Evolutionary conservation across 2,888 invertebrate genomes (phyloP).

Genomic region (Lithophane ornitopus): DNA sequence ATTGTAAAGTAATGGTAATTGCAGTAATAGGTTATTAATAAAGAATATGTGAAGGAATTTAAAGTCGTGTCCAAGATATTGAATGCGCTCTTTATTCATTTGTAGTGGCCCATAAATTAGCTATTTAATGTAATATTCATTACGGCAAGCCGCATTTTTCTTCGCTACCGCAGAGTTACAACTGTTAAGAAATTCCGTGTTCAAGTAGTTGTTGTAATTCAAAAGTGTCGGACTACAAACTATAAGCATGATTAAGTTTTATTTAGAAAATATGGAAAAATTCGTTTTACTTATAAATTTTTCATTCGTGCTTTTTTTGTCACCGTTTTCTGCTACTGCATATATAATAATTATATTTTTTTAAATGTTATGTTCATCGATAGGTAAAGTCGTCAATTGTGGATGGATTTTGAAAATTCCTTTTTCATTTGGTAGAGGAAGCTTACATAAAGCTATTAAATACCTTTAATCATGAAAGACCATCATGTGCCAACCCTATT

Average conservation of each 20-base stretch:
- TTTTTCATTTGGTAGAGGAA: too few species aligned
- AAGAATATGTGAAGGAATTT: slow-evolving; percentile 50
- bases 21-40: slow-evolving; percentile 49
- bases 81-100: slow-evolving; percentile 64
- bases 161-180: slow-evolving; percentile 41
- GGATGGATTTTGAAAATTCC: too few species aligned
- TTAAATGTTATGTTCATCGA: too few species aligned
- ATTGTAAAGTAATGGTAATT: slow-evolving; percentile 52
- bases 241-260: slow-evolving; percentile 45
- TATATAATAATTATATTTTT: too few species aligned
- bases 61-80: slow-evolving; percentile 46
- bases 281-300: slow-evolving; percentile 1
- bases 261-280: slow-evolving; percentile 52
- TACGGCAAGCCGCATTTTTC: slow-evolving; percentile 62
- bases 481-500: not conserved
- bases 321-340: not conserved
- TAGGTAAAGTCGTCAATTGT: not conserved
- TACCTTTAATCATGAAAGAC: not conserved
- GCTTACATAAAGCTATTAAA: not conserved
- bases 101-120: slow-evolving; percentile 61
- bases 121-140: slow-evolving; percentile 67
- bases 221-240: slow-evolving; percentile 43
- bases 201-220: slow-evolving; percentile 45
- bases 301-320: slow-evolving; percentile 1
- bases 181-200: slow-evolving; percentile 58